A percentile compares a stretch with the other conserved stretches of the same genome.
Evolutionary conservation across 2,888 invertebrate genomes (phyloP).

Genomic region (Thecocarcelia acutangulata): DNA sequence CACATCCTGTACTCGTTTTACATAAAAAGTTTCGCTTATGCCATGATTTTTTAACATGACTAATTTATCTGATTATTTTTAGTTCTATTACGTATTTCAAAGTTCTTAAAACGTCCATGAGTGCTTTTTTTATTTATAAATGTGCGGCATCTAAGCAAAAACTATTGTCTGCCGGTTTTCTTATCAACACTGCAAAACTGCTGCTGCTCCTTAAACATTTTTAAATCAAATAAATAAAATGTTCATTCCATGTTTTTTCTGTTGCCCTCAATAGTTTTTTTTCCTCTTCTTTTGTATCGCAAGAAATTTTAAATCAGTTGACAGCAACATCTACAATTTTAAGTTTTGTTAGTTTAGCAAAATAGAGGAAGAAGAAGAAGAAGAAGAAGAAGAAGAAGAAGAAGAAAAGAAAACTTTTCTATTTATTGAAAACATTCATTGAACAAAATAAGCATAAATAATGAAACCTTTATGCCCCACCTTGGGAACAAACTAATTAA

Average conservation of each 20-base stretch:
- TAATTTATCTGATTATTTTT: constrained; percentile 19
- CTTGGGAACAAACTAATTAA: constrained; percentile 54
- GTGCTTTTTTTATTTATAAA: background rate
- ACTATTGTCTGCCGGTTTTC: constrained; percentile 11
- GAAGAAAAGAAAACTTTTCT: background rate
- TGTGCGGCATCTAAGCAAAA: constrained; percentile 7
- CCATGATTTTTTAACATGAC: background rate
- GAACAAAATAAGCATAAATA: constrained; percentile 5
- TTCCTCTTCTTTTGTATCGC: background rate
- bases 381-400: too few species aligned
- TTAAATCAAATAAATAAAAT: background rate
- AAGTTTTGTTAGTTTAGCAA: background rate
- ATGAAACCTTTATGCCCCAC: constrained; percentile 6
- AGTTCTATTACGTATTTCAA: background rate
- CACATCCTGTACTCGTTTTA: background rate
- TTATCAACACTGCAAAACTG: background rate
- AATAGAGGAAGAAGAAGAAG: too few species aligned
- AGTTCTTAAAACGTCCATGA: constrained; percentile 31
- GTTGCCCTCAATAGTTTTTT: constrained; percentile 21
- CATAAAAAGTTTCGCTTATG: background rate
- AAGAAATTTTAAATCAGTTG: constrained; percentile 40
- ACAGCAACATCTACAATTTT: constrained; percentile 26
- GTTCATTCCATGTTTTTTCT: constrained; percentile 29
- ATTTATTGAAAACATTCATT: background rate
- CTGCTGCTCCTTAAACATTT: background rate